Base-by-base conservation (phyloP, 1,140 invertebrate genomes). In the Lordiphosa stackelbergi region DNA sequence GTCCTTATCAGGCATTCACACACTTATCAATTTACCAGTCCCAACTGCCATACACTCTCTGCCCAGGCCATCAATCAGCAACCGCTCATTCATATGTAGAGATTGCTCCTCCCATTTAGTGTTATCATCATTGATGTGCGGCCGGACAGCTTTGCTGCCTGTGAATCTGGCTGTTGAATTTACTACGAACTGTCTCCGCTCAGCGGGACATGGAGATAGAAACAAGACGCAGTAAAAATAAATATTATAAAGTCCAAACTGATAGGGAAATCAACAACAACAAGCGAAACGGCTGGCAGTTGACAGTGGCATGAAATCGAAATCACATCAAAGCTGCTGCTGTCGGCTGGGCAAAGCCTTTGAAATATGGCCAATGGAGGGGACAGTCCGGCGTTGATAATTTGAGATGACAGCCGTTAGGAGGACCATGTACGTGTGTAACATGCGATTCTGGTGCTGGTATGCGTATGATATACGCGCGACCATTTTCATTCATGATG, bases 231-330 rank as follows among this genome's bases (percentile, higher is more conserved):
- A 22, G 49, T 41, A 48, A 47, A 66, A 79, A 81, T 75, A 83
- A 75, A 81, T 81, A 75, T 62, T 58, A 75, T 81, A 81, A 83
- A 81, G 77, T 83, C 63, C 71, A 83, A 64, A 59, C 72, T 81
- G 77, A 81, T 81, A 81, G 83, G 77, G 36, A 69, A 65, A 66
- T 59, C 46, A 69, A 24, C 34, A 41, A 40, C 43, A 51, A 22
- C 40, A 46, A 13, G 47, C 12, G 22, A 11, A 55, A 51, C 61
- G 47, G 60, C 53, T 61, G 61, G 36, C 54, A 65, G 46, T 65
- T 60, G 65, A 54, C 55, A 56, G 51, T 47, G 37, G 54, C 19
- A 52, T 57, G 28, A 60, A 75, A 75, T 61, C 57, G 52, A 69
- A 81, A 75, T 81, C 63, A 69, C 61, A 81, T 79, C 75, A 71